Base-by-base conservation (phyloP, 2,797 vertebrate species). In the Sebastes oblongus region DNA sequence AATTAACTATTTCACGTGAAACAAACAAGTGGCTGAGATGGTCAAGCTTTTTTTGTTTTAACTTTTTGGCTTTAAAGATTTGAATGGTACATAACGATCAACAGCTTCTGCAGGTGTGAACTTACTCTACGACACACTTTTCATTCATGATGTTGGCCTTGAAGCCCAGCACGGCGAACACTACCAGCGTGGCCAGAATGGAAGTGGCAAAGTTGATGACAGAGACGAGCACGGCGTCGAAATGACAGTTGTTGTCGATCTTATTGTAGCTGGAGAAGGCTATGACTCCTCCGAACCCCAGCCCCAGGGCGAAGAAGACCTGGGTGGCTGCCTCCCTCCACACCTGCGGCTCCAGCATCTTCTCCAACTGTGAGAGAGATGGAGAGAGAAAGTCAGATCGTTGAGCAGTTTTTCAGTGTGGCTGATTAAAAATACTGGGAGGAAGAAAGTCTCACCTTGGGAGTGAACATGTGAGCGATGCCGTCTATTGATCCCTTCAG, bases 201-300 rank as follows among this genome's bases (percentile, higher is more conserved):
- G 98, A 99, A 0, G 98, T 99, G 89, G 98, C 89, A 92, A 99
- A 99, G 90, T 99, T 99, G 91, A 99, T 99, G 93, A 98, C 81
- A 65, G 98, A 98, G 81, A 99, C 98, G 0, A 99, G 96, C 3
- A 97, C 96, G 0, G 98, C 98, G 0, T 99, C 98, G 3, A 98
- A 99, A 86, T 99, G 98, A 87, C 98, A 99, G 95, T 99, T 99
- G 94, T 99, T 99, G 91, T 99, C 97, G 56, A 97, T 97, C 86
- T 99, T 99, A 89, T 99, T 99, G 95, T 99, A 99, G 87, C 98
- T 98, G 89, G 98, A 99, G 94, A 99, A 99, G 75, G 98, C 98
- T 1, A 99, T 99, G 93, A 99, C 98, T 0, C 98, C 98, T 6
- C 98, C 98, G 0, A 99, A 99, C 6, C 98, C 98, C 86, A 99